phyloP scores from a whole-genome alignment of 2,797 vertebrate genomes.

The Takifugu ocellatus region DNA sequence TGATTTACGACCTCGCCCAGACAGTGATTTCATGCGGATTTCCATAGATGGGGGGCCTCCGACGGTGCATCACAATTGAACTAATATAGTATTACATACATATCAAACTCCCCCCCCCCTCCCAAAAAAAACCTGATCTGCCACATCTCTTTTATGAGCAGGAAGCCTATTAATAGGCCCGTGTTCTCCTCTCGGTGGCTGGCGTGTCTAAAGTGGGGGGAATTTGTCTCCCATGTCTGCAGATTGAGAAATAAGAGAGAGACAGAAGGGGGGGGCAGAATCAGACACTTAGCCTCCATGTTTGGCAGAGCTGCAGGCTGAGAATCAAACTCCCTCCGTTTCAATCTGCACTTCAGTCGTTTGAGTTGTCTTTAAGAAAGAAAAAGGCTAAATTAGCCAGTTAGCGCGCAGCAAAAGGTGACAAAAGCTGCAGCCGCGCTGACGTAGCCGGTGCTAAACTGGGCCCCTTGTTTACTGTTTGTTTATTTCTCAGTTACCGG shows the following conservation, averaged over 20 bases:
- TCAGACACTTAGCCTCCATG: slow-evolving; percentile 19
- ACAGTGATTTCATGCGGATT: slow-evolving; percentile 85
- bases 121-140: slow-evolving; percentile 69
- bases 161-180: slow-evolving; percentile 77
- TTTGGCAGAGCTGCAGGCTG: slow-evolving; percentile 17
- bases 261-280: slow-evolving; percentile 33
- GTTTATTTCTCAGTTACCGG: slow-evolving; percentile 68
- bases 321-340: slow-evolving; percentile 28
- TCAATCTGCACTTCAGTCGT: slow-evolving; percentile 33
- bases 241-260: slow-evolving; percentile 31
- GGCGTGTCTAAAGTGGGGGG: slow-evolving; percentile 70
- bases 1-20: slow-evolving; percentile 80
- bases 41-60: slow-evolving; percentile 69
- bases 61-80: slow-evolving; percentile 74
- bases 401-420: slow-evolving; percentile 27
- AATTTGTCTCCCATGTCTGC: slow-evolving; percentile 65
- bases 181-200: slow-evolving; percentile 70
- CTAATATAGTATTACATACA: slow-evolving; percentile 81
- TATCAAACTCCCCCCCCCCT: slow-evolving; percentile 72
- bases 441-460: slow-evolving; percentile 55
- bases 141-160: slow-evolving; percentile 72
- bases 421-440: slow-evolving; percentile 54
- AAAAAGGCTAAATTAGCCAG: slow-evolving; percentile 14
- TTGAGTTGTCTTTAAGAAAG: slow-evolving; percentile 40
- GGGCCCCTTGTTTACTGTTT: slow-evolving; percentile 68